These are phyloP conservation scores for Drosophila cognata DNA, from an alignment of 2,888 invertebrate species.

Conservation along the genomic window DNA sequence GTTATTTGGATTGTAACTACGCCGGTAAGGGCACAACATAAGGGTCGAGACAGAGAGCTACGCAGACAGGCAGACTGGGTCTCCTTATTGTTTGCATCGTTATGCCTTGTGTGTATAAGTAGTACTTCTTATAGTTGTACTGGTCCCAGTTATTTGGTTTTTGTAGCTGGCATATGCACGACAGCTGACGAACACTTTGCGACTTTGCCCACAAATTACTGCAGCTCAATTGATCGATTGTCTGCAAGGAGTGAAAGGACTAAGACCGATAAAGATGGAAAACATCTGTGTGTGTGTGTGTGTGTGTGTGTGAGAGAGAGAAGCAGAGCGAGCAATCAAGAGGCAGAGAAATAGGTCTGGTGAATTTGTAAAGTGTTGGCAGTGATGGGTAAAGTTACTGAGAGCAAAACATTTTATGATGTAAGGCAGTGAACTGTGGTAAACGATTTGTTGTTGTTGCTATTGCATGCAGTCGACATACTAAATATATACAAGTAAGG, in stretches of 20 bases:
- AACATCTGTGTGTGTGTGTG: not conserved
- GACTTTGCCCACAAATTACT: conserved; percentile 77
- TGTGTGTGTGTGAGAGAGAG: not conserved
- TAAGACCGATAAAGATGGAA: not conserved
- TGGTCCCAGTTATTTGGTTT: conserved; percentile 30
- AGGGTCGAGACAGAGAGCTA: not conserved
- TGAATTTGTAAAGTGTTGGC: conserved; percentile 52
- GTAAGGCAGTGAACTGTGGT: conserved; percentile 79
- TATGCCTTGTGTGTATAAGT: conserved; percentile 10
- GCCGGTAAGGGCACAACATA: conserved; percentile 26
- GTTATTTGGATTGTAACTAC: conserved; percentile 24
- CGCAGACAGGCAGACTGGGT: not conserved
- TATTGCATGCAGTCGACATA: conserved; percentile 68
- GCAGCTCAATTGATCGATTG: conserved; percentile 80
- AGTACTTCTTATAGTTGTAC: conserved; percentile 21
- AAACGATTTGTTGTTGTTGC: conserved; percentile 77
- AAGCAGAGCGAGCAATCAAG: not conserved
- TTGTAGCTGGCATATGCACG: conserved; percentile 48
- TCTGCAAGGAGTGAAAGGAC: conserved; percentile 50
- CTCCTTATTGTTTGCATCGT: conserved; percentile 7
- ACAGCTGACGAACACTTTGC: conserved; percentile 71
- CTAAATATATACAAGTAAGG: conserved; percentile 17
- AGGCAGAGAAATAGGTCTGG: conserved; percentile 19
- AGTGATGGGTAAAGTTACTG: conserved; percentile 59
- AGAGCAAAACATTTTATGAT: conserved; percentile 69